Conservation (phyloP, 2,113 vertebrate species). For the Leucopsar rothschildi region DNA sequence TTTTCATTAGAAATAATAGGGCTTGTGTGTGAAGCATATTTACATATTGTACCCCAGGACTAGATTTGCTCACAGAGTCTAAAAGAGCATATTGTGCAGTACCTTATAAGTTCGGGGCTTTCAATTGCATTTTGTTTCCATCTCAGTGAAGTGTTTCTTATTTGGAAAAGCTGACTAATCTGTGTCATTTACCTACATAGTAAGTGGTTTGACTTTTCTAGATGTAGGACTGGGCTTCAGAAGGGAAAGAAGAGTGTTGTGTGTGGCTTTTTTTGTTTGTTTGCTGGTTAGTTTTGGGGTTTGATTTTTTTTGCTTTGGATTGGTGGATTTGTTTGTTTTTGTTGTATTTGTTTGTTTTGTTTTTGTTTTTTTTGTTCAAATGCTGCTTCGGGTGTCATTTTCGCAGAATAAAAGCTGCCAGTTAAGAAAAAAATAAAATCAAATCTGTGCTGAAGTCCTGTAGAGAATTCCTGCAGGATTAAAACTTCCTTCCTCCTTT, state of each 20-base stretch:
- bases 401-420: background rate
- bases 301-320: background rate
- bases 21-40: background rate
- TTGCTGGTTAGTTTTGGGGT: background rate
- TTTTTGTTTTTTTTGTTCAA: background rate
- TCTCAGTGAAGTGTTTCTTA: background rate
- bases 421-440: background rate
- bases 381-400: background rate
- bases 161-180: background rate
- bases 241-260: background rate
- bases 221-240: background rate
- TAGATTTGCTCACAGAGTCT: background rate
- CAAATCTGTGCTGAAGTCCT: background rate
- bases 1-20: conserved; percentile 19
- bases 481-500: background rate
- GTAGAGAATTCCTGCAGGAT: background rate
- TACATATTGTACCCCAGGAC: background rate
- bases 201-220: background rate
- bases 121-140: background rate
- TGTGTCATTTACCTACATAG: background rate
- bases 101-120: background rate
- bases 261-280: background rate
- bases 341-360: background rate
- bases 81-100: conserved; percentile 1
- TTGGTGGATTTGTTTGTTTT: background rate